Conservation (phyloP, 2,113 vertebrate species). For the Tor tambroides region DNA sequence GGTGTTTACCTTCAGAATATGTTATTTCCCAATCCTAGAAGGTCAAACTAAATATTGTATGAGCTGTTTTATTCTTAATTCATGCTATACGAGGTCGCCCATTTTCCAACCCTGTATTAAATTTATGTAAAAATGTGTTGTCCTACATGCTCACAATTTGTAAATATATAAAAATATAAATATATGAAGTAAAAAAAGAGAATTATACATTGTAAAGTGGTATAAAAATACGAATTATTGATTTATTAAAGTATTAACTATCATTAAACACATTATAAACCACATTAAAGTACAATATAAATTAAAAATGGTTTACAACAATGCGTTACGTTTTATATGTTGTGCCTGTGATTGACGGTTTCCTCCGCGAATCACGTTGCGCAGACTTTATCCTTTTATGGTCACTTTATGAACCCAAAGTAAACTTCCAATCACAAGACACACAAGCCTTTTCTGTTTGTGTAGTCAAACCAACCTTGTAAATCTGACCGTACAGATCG, state of each 20-base stretch:
- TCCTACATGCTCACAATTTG: background rate
- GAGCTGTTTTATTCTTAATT: background rate
- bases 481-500: background rate
- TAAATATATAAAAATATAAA: background rate
- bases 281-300: no score
- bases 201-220: background rate
- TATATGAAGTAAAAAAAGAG: background rate
- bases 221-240: background rate
- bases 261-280: no score
- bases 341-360: conserved; percentile 41
- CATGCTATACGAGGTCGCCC: background rate
- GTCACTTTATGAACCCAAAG: conserved; percentile 56
- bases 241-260: no score
- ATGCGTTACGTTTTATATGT: background rate
- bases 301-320: no score
- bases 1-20: background rate
- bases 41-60: background rate
- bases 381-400: conserved; percentile 62
- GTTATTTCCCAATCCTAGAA: background rate
- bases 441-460: conserved; percentile 16
- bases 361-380: conserved; percentile 53
- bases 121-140: no score
- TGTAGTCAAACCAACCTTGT: conserved; percentile 52
- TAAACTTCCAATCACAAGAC: conserved; percentile 60
- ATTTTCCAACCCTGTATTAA: no score